A percentile compares a stretch with the other conserved stretches of the same genome.
Conservation (phyloP, 2,888 invertebrate species). For the Empis stercorea region DNA sequence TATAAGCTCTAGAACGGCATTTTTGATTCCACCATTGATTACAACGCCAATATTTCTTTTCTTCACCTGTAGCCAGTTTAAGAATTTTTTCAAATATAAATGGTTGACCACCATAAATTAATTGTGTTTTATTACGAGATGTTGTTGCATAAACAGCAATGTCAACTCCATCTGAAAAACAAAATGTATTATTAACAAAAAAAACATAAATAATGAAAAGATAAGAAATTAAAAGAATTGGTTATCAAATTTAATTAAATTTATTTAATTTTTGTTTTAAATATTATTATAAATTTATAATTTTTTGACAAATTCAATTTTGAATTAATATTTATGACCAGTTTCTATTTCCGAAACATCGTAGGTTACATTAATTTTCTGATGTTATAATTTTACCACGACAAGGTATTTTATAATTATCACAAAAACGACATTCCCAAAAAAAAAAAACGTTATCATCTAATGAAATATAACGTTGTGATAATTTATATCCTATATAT, state of each 20-base stretch:
- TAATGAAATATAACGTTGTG: no score
- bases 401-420: no score
- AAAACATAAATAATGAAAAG: not conserved
- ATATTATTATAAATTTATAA: no score
- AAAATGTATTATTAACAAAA: not conserved
- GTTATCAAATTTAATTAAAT: not conserved
- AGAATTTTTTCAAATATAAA: constrained; percentile 35
- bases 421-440: no score
- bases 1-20: constrained; percentile 35
- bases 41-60: constrained; percentile 36
- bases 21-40: constrained; percentile 39
- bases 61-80: constrained; percentile 27
- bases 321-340: not conserved
- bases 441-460: no score
- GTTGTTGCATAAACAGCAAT: constrained; percentile 35
- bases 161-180: constrained; percentile 19
- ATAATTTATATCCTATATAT: no score
- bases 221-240: not conserved
- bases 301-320: not conserved
- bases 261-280: not conserved
- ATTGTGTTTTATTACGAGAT: constrained; percentile 34
- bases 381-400: no score
- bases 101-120: constrained; percentile 36
- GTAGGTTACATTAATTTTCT: no score
- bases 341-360: no score